These are phyloP conservation scores for Trogon melanurus DNA, from an alignment of 2,113 vertebrate species.

Conservation along the genomic window DNA sequence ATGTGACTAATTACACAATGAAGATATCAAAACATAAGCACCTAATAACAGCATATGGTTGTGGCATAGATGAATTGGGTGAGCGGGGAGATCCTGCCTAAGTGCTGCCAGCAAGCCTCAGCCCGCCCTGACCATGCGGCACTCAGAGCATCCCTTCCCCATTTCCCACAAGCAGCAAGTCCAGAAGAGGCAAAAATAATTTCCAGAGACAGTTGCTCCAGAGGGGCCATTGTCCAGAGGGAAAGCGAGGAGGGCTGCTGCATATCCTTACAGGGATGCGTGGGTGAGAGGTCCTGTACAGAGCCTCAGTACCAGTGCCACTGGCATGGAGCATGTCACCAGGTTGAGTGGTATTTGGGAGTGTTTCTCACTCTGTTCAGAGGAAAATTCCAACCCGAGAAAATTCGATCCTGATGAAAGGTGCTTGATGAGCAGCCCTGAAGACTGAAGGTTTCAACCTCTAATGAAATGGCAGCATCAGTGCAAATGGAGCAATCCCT, in stretches of 20 bases:
- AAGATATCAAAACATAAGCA: slow-evolving; percentile 52
- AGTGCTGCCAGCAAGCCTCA: slow-evolving; percentile 17
- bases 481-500: background rate
- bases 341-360: background rate
- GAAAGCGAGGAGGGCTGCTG: background rate
- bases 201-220: background rate
- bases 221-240: background rate
- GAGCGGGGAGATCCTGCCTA: background rate
- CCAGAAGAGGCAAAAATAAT: background rate
- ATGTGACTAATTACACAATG: slow-evolving; percentile 61
- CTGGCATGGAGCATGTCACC: fast-evolving
- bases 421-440: background rate
- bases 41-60: slow-evolving; percentile 25
- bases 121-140: background rate
- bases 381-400: slow-evolving; percentile 27
- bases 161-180: background rate
- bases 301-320: background rate
- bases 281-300: background rate
- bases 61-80: background rate
- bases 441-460: background rate
- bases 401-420: slow-evolving; percentile 3
- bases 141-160: background rate
- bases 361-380: slow-evolving; percentile 32
- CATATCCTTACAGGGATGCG: background rate
- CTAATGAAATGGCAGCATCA: background rate